phyloP scores from a whole-genome alignment of 2,888 invertebrate genomes.

The Loripinus fragilis region DNA sequence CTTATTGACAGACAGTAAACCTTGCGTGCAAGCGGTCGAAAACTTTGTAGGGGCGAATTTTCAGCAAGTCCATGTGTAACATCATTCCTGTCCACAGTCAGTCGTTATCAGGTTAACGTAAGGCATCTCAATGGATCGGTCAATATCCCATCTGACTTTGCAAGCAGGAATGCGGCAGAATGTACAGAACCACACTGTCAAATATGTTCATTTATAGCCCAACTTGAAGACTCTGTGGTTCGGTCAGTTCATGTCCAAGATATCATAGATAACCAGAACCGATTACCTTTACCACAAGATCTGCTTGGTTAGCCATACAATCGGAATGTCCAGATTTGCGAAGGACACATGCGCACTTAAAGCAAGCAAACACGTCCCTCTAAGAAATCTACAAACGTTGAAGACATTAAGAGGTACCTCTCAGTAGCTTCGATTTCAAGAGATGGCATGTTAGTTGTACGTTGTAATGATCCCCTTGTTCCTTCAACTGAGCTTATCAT shows the following conservation, averaged over 20 bases:
- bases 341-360: slow-evolving; percentile 47
- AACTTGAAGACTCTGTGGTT: slow-evolving; percentile 46
- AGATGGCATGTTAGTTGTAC: too few species aligned
- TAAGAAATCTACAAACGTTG: slow-evolving; percentile 22
- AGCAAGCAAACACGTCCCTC: slow-evolving; percentile 35
- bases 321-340: too few species aligned
- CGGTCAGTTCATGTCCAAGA: too few species aligned
- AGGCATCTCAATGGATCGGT: slow-evolving; percentile 34
- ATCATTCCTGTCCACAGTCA: too few species aligned
- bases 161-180: slow-evolving; percentile 42
- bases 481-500: slow-evolving; percentile 51
- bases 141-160: slow-evolving; percentile 49
- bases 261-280: background rate
- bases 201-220: slow-evolving; percentile 13
- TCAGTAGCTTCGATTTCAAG: slow-evolving; percentile 24
- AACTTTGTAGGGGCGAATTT: slow-evolving; percentile 62
- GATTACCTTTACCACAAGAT: slow-evolving; percentile 44
- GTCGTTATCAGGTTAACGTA: slow-evolving; percentile 32
- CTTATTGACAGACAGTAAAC: too few species aligned
- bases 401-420: slow-evolving; percentile 54
- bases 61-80: slow-evolving; percentile 57
- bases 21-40: slow-evolving; percentile 61
- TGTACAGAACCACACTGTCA: slow-evolving; percentile 41
- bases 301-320: slow-evolving; percentile 40
- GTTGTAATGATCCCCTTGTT: too few species aligned